A percentile compares a stretch with the other conserved stretches of the same genome.
These are phyloP conservation scores for Mellivora capensis DNA, from an alignment of 2,113 vertebrate genomes.

Conservation along the genomic window DNA sequence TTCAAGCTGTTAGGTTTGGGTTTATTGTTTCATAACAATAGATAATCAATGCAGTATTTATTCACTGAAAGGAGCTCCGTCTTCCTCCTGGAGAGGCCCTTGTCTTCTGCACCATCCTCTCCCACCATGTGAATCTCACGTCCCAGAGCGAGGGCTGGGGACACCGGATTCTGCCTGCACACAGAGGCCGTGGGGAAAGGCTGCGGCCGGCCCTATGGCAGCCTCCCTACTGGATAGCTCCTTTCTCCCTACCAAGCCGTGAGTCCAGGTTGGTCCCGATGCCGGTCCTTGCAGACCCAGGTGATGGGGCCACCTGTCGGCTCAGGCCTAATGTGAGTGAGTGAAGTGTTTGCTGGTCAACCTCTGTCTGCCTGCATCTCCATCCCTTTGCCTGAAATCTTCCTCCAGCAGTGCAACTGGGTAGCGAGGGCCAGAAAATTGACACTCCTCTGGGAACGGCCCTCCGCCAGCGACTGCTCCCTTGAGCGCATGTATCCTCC, in stretches of 20 bases:
- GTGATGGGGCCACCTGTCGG: fast-evolving
- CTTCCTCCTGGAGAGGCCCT: not conserved
- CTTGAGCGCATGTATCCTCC: fast-evolving
- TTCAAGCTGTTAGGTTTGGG: not conserved
- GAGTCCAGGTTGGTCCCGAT: not conserved
- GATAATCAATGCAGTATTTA: not conserved
- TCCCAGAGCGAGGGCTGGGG: not conserved
- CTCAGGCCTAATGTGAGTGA: not conserved
- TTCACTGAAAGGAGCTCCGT: not conserved
- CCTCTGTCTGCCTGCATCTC: not conserved
- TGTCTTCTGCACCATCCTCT: not conserved
- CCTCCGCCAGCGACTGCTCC: not conserved
- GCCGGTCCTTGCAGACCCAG: fast-evolving
- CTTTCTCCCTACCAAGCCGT: not conserved
- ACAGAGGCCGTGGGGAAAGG: not conserved
- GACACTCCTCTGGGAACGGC: not conserved
- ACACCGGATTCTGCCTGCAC: not conserved
- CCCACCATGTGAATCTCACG: not conserved
- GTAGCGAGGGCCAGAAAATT: not conserved
- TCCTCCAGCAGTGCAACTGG: not conserved
- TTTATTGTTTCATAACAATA: not conserved
- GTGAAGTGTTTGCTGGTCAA: not conserved
- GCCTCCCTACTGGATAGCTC: not conserved
- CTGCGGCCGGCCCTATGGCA: not conserved
- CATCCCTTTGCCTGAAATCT: not conserved